Percentiles rank a stretch among this genome's conserved stretches.
These are phyloP conservation scores for Melanostoma scalare DNA, from an alignment of 2,888 invertebrate genomes.

Conservation along the genomic window DNA sequence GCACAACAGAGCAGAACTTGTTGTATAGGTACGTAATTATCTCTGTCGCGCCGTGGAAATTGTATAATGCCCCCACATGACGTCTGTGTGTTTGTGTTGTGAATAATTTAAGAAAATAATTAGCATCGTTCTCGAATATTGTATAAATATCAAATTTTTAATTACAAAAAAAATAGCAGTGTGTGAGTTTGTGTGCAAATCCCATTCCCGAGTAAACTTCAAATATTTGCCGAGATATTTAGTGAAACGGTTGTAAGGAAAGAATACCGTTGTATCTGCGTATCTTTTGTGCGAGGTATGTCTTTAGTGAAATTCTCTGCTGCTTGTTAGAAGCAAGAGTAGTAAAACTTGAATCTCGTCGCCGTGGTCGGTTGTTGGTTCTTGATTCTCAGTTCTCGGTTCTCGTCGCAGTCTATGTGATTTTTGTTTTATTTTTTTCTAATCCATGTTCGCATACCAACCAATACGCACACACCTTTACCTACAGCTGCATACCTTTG, in stretches of 20 bases:
- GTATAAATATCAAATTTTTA: slow-evolving; percentile 13
- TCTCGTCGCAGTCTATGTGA: too few relatives aligned
- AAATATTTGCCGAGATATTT: slow-evolving; percentile 58
- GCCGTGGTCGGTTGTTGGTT: too few relatives aligned
- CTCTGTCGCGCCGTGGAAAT: slow-evolving; percentile 38
- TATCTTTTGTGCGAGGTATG: slow-evolving; percentile 49
- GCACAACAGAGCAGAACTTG: slow-evolving; percentile 18
- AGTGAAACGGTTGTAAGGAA: slow-evolving; percentile 37
- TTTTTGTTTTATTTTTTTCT: slow-evolving; percentile 54
- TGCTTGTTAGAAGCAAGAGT: slow-evolving; percentile 22
- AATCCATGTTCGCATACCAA: slow-evolving; percentile 63
- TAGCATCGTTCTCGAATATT: slow-evolving; percentile 46
- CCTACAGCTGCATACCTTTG: slow-evolving; percentile 32
- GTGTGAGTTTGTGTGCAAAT: slow-evolving; percentile 21
- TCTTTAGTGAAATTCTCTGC: slow-evolving; percentile 20
- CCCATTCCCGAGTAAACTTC: slow-evolving; percentile 32
- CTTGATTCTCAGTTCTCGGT: too few relatives aligned
- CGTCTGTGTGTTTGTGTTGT: slow-evolving; percentile 28
- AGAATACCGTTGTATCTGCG: slow-evolving; percentile 31
- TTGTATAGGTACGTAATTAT: slow-evolving; percentile 24
- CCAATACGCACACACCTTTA: slow-evolving; percentile 41
- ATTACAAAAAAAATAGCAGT: slow-evolving; percentile 40
- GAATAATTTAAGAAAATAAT: slow-evolving; percentile 50
- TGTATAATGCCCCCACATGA: slow-evolving; percentile 25
- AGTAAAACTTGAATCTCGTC: slow-evolving; percentile 49